These are phyloP conservation scores for Noctua fimbriata DNA, from an alignment of 2,888 invertebrate species.

Conservation along the genomic window DNA sequence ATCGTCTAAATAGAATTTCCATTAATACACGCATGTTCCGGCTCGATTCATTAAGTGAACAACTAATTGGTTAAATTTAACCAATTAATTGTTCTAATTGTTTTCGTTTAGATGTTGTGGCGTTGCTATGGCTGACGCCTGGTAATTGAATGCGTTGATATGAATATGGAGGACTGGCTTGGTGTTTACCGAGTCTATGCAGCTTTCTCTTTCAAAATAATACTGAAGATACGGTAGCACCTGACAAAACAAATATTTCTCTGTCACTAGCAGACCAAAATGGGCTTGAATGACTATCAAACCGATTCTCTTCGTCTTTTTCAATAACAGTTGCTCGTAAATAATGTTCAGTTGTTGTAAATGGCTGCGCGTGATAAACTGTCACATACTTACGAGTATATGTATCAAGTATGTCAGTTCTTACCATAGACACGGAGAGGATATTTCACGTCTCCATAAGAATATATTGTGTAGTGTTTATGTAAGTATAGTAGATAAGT, in stretches of 20 bases:
- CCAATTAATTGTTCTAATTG: too few species aligned
- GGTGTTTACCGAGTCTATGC: neutral
- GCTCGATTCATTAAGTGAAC: slow-evolving; percentile 58
- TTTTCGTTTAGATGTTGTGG: too few species aligned
- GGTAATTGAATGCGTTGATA: neutral
- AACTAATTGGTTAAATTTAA: slow-evolving; percentile 41
- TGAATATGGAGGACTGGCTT: neutral
- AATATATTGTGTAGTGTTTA: slow-evolving; percentile 71
- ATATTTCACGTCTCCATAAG: slow-evolving; percentile 78
- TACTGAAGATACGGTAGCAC: neutral
- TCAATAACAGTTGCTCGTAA: slow-evolving; percentile 36
- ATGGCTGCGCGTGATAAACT: slow-evolving; percentile 69
- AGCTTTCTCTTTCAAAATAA: neutral
- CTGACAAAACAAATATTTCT: neutral
- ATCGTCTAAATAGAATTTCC: slow-evolving; percentile 70
- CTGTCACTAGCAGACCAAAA: slow-evolving; percentile 4
- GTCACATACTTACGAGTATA: slow-evolving; percentile 49
- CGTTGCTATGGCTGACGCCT: neutral
- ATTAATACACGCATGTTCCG: slow-evolving; percentile 60
- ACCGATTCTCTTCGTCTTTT: slow-evolving; percentile 3
- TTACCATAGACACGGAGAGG: slow-evolving; percentile 52
- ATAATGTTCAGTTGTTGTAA: slow-evolving; percentile 54
- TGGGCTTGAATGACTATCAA: neutral
- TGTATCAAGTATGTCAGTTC: slow-evolving; percentile 69
- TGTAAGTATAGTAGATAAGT: slow-evolving; percentile 1